These are phyloP conservation scores for Spilarctia lutea DNA, from an alignment of 2,888 invertebrate species.

Conservation along the genomic window DNA sequence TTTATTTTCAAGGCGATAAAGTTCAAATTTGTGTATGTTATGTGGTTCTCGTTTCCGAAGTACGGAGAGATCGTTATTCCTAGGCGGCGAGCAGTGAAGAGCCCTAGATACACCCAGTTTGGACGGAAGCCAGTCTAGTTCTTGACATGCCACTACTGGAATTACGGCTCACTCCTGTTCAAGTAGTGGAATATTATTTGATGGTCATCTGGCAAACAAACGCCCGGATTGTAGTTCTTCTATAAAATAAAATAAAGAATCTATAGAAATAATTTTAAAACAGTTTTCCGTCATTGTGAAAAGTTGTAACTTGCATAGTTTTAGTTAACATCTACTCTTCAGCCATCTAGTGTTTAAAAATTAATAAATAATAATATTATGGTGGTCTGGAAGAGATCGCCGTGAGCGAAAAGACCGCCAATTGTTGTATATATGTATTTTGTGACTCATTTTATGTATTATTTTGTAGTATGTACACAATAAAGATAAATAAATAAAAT, in stretches of 20 bases:
- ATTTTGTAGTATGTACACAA: too few species aligned
- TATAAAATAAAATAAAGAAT: background rate
- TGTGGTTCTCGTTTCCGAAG: conserved; percentile 31
- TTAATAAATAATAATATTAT: too few species aligned
- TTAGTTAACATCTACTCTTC: background rate
- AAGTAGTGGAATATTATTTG: conserved; percentile 42
- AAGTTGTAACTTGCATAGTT: background rate
- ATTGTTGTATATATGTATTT: too few species aligned
- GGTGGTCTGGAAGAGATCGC: too few species aligned
- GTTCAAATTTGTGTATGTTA: conserved; percentile 36
- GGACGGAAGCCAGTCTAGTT: conserved; percentile 57
- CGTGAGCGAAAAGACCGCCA: too few species aligned
- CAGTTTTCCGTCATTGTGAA: background rate
- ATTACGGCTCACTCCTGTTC: conserved; percentile 47
- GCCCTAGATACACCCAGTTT: conserved; percentile 61
- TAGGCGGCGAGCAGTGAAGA: conserved; percentile 64
- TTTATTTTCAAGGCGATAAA: conserved; percentile 28
- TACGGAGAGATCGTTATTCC: conserved; percentile 68
- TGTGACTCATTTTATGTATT: too few species aligned
- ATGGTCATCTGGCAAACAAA: conserved; percentile 48
- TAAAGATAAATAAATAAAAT: too few species aligned
- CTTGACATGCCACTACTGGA: conserved; percentile 44
- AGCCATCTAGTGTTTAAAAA: too few species aligned
- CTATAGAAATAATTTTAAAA: background rate
- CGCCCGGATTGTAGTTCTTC: background rate